These are phyloP conservation scores for Drosophila cognata DNA, from an alignment of 2,888 invertebrate species.

Conservation along the genomic window DNA sequence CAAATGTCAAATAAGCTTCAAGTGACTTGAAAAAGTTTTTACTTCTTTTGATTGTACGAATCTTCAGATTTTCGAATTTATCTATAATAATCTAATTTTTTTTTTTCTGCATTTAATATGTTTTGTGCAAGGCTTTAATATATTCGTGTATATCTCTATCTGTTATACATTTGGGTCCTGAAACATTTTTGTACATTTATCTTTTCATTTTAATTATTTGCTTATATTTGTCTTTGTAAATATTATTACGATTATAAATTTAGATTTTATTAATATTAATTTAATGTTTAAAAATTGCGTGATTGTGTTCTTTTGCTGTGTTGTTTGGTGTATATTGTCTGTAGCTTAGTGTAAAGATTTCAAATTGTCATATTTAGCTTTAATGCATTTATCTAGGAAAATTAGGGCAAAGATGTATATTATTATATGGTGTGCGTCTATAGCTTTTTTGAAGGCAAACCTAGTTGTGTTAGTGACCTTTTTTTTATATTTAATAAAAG, in stretches of 20 bases:
- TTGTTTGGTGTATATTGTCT: slow-evolving; percentile 1
- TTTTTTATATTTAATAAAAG: not conserved
- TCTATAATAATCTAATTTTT: not conserved
- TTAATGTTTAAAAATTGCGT: slow-evolving; percentile 45
- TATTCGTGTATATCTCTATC: not conserved
- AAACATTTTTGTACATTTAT: slow-evolving; percentile 2
- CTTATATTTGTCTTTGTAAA: slow-evolving; percentile 13
- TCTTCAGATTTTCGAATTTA: not conserved
- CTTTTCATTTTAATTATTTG: not conserved
- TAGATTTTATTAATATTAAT: slow-evolving; percentile 10
- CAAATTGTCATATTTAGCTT: not conserved
- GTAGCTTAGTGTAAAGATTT: not conserved
- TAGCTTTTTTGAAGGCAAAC: not conserved
- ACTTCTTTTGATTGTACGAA: not conserved
- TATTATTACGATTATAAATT: slow-evolving; percentile 9
- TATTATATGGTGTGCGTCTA: not conserved
- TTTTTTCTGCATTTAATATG: not conserved
- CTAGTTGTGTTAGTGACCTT: not conserved
- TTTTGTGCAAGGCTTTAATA: slow-evolving; percentile 6
- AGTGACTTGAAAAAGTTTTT: not conserved
- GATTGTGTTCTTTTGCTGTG: slow-evolving; percentile 33
- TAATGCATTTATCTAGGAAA: not conserved
- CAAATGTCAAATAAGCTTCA: not conserved
- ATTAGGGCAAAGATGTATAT: too few relatives aligned
- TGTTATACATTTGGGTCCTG: not conserved